These are phyloP conservation scores for Neodiprion virginianus DNA, from an alignment of 1,140 invertebrate species.

Conservation along the genomic window DNA sequence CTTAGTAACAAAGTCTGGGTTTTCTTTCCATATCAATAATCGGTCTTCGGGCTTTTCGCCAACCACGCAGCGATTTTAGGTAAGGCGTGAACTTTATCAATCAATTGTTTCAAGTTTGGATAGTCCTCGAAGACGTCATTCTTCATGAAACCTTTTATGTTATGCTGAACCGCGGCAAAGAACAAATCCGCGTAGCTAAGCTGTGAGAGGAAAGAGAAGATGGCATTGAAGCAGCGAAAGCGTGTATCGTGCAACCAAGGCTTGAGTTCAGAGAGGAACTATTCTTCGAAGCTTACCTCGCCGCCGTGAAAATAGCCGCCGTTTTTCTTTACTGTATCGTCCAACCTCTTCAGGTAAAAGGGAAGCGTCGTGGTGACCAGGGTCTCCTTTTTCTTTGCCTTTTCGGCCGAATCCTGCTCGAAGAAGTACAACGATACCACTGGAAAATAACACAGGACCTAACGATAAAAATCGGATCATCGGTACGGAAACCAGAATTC, in stretches of 20 bases:
- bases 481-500: not conserved
- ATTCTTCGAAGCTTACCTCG: slow-evolving; percentile 37
- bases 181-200: slow-evolving; percentile 71
- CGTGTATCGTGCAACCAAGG: too few relatives aligned
- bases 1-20: too few relatives aligned
- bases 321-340: slow-evolving; percentile 49
- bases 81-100: slow-evolving; percentile 60
- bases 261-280: too few relatives aligned
- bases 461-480: too few relatives aligned
- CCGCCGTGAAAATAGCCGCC: slow-evolving; percentile 55
- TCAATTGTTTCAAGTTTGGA: slow-evolving; percentile 61
- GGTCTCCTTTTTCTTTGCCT: slow-evolving; percentile 43
- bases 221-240: too few relatives aligned
- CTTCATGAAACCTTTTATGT: slow-evolving; percentile 62
- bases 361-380: slow-evolving; percentile 46
- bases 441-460: slow-evolving; percentile 10
- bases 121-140: slow-evolving; percentile 63
- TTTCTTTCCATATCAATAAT: too few relatives aligned
- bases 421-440: slow-evolving; percentile 40
- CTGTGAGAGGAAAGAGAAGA: slow-evolving; percentile 50
- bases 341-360: slow-evolving; percentile 50
- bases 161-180: slow-evolving; percentile 66
- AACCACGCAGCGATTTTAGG: slow-evolving; percentile 42
- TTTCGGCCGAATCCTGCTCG: slow-evolving; percentile 43
- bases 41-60: not conserved